Evolutionary conservation across 2,797 vertebrate species (phyloP).

Genomic region (Trachops cirrhosus): DNA sequence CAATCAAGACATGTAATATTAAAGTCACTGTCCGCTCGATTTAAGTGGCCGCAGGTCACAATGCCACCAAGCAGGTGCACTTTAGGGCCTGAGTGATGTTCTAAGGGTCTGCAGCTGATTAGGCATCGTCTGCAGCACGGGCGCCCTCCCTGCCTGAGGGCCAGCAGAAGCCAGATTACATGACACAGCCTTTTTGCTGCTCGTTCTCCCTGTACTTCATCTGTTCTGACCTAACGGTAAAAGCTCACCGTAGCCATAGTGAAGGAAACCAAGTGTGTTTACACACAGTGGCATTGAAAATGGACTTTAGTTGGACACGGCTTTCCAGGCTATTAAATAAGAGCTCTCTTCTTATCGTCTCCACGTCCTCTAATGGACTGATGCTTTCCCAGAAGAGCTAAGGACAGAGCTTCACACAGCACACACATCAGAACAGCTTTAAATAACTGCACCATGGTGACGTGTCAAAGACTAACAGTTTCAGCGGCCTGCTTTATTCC

Average conservation of each 20-base stretch:
- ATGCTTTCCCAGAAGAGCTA: not conserved
- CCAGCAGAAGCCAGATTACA: not conserved
- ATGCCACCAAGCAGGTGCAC: constrained; percentile 93
- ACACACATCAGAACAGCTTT: not conserved
- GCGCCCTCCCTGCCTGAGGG: not conserved
- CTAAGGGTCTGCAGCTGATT: constrained; percentile 71
- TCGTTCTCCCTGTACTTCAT: not conserved
- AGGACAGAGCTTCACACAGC: not conserved
- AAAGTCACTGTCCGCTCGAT: not conserved
- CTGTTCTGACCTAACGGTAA: constrained; percentile 47
- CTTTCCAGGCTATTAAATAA: not conserved
- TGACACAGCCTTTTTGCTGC: not conserved
- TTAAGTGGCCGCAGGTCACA: constrained; percentile 76
- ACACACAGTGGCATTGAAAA: not conserved
- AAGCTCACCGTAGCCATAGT: not conserved
- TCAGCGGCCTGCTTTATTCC: not conserved
- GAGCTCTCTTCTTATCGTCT: not conserved
- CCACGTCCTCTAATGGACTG: not conserved
- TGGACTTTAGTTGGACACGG: not conserved
- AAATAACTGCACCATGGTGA: not conserved
- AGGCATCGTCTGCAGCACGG: accelerated
- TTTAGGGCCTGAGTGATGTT: constrained; percentile 93
- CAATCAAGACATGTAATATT: not conserved
- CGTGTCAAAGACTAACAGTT: not conserved
- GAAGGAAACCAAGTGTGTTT: not conserved